Percentiles rank a stretch among this genome's conserved stretches.
phyloP scores from a whole-genome alignment of 2,113 vertebrate genomes.

The Tringa solitaria region DNA sequence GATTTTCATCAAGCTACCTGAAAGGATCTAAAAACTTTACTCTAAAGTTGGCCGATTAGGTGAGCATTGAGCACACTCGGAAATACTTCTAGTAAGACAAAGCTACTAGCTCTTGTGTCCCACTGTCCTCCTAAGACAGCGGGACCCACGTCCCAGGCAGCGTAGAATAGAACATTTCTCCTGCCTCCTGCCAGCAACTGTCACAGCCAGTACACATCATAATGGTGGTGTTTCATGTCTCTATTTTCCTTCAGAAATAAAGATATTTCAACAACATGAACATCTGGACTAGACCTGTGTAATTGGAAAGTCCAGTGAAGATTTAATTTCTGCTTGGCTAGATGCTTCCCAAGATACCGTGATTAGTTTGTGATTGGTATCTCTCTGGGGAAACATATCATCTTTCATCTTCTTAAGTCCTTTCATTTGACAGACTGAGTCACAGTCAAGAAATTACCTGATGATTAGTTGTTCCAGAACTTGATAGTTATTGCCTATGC shows the following conservation, averaged over 20 bases:
- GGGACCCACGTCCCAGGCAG: not conserved
- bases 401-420: slow-evolving; percentile 18
- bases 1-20: not conserved
- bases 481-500: not conserved
- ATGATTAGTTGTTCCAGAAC: slow-evolving; percentile 13
- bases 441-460: slow-evolving; percentile 30
- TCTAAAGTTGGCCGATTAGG: not conserved
- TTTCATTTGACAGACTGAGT: not conserved
- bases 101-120: not conserved
- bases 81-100: not conserved
- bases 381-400: not conserved
- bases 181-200: not conserved
- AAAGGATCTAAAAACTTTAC: not conserved
- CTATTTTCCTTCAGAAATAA: slow-evolving; percentile 20
- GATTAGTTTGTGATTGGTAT: slow-evolving; percentile 26
- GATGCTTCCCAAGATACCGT: not conserved
- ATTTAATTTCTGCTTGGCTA: slow-evolving; percentile 52
- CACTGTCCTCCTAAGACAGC: not conserved
- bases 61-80: not conserved
- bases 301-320: not conserved
- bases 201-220: not conserved
- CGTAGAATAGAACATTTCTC: not conserved
- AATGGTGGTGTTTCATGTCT: not conserved
- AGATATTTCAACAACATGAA: slow-evolving; percentile 16
- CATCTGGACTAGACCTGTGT: slow-evolving; percentile 16